phyloP scores from a whole-genome alignment of 2,113 vertebrate species.

The Myiopsitta monachus region DNA sequence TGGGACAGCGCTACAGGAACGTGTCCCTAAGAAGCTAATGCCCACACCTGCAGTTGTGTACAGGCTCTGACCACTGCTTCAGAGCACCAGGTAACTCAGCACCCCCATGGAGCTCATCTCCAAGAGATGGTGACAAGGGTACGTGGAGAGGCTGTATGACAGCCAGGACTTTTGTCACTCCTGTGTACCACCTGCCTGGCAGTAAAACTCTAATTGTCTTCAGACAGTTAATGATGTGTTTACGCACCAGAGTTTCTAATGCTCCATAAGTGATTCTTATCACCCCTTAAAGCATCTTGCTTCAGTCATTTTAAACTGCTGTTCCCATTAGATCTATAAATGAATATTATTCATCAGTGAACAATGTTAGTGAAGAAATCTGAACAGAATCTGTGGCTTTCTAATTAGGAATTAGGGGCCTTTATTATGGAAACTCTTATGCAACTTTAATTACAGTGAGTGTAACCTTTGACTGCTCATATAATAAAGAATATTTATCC shows the following conservation, averaged over 20 bases:
- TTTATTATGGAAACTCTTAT: slow-evolving; percentile 2
- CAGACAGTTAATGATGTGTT: neutral
- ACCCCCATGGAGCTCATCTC: neutral
- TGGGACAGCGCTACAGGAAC: neutral
- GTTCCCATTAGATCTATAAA: neutral
- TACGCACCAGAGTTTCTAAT: neutral
- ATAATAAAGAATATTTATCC: neutral
- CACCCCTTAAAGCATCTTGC: neutral
- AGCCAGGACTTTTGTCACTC: neutral
- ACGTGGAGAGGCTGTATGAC: neutral
- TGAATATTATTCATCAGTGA: neutral
- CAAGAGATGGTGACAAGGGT: neutral
- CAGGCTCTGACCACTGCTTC: neutral
- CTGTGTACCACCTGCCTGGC: neutral
- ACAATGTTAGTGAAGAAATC: neutral
- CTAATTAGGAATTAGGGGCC: neutral
- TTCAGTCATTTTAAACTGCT: neutral
- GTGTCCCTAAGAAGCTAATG: neutral
- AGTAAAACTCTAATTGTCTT: neutral
- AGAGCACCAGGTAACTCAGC: neutral
- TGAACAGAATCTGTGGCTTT: neutral
- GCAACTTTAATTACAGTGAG: neutral
- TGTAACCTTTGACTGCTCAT: neutral
- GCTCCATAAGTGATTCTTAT: neutral
- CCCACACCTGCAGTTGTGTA: fast-evolving